These are phyloP conservation scores for Mionectes macconnelli DNA, from an alignment of 2,113 vertebrate genomes.

Conservation along the genomic window DNA sequence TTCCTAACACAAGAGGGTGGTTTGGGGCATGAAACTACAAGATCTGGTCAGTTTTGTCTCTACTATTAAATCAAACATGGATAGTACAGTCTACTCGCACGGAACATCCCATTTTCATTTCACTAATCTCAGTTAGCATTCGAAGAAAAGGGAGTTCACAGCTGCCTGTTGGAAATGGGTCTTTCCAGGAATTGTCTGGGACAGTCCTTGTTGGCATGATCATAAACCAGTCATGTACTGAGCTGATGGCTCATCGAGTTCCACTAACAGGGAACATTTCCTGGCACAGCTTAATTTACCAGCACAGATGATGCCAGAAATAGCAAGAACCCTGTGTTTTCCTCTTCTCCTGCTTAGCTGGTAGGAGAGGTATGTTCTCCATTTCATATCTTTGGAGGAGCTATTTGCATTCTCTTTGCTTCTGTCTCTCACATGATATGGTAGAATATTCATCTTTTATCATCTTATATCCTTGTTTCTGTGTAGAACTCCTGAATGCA, in stretches of 20 bases:
- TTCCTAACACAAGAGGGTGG: background rate
- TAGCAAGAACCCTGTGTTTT: background rate
- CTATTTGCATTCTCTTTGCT: background rate
- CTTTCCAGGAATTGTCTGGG: constrained; percentile 21
- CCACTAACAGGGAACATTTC: background rate
- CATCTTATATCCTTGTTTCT: background rate
- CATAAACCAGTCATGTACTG: background rate
- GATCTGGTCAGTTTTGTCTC: background rate
- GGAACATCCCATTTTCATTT: background rate
- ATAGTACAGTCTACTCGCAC: background rate
- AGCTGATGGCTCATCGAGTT: background rate
- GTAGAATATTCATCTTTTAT: background rate
- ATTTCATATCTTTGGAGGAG: background rate
- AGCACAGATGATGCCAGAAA: background rate
- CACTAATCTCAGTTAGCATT: background rate
- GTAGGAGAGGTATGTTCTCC: background rate
- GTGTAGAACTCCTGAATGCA: background rate
- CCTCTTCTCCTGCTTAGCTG: background rate
- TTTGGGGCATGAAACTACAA: background rate
- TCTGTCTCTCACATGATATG: background rate
- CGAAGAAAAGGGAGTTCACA: background rate
- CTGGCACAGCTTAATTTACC: background rate
- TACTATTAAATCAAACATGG: background rate
- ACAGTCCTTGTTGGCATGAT: background rate
- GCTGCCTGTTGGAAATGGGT: background rate